Conservation (phyloP, 2,113 vertebrate species). For the Peromyscus maniculatus region DNA sequence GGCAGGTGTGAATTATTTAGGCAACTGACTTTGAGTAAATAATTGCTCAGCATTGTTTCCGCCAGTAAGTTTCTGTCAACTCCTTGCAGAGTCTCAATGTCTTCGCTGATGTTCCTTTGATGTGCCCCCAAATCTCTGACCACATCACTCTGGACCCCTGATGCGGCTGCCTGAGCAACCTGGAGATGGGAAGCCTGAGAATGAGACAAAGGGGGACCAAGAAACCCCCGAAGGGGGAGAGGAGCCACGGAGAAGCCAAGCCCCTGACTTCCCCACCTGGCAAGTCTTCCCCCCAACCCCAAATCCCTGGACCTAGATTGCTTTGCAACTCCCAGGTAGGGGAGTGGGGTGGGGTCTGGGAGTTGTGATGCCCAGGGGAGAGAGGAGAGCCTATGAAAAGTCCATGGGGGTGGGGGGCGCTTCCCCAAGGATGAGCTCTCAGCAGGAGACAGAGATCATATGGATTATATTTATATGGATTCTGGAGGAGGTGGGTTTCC, state of each 20-base stretch:
- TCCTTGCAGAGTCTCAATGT: slow-evolving; percentile 82
- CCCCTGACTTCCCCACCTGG: slow-evolving; percentile 86
- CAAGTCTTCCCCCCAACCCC: slow-evolving; percentile 83
- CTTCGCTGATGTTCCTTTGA: slow-evolving; percentile 84
- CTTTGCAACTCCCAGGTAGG: slow-evolving; percentile 64
- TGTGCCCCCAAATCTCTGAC: slow-evolving; percentile 74
- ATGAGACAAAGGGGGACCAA: slow-evolving; percentile 82
- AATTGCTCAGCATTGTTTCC: slow-evolving; percentile 6
- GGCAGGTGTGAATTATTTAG: slow-evolving; percentile 85
- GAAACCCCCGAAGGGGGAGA: slow-evolving; percentile 82
- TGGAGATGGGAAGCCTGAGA: slow-evolving; percentile 84
- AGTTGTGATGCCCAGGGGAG: neutral
- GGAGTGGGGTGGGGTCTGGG: slow-evolving; percentile 48
- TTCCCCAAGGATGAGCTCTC: neutral
- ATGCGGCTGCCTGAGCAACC: slow-evolving; percentile 88
- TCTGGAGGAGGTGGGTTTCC: neutral
- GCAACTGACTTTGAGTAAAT: slow-evolving; percentile 74
- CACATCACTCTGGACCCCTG: slow-evolving; percentile 74
- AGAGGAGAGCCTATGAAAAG: neutral
- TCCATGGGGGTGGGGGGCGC: neutral
- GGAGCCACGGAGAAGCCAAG: slow-evolving; percentile 80
- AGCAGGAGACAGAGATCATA: neutral
- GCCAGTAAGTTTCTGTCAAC: slow-evolving; percentile 81
- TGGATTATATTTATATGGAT: accelerated
- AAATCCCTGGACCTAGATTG: slow-evolving; percentile 31